Evolutionary conservation across 2,888 invertebrate species (phyloP).

Genomic region (Cataglyphis rosenhaueri): DNA sequence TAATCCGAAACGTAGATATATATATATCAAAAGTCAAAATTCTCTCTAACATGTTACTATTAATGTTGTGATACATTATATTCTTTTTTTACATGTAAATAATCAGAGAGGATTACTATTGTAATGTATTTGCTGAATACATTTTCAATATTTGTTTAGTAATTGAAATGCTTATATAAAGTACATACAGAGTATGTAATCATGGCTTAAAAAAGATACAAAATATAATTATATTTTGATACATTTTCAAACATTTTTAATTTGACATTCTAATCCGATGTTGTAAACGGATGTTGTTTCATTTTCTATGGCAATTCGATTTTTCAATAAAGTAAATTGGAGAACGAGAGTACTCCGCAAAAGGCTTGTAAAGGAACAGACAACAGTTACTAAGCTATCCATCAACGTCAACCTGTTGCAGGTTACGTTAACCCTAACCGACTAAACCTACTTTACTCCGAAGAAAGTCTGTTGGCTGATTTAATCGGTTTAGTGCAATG

Average conservation of each 20-base stretch:
- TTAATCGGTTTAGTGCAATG: slow-evolving; percentile 43
- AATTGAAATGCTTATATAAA: background rate
- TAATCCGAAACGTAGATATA: no score
- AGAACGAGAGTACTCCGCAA: slow-evolving; percentile 13
- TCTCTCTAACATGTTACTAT: background rate
- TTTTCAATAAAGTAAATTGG: background rate
- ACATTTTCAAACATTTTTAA: background rate
- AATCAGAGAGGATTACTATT: background rate
- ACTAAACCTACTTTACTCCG: slow-evolving; percentile 29
- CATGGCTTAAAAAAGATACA: background rate
- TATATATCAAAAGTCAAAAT: slow-evolving; percentile 4
- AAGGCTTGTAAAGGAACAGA: slow-evolving; percentile 35
- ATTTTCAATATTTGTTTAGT: background rate
- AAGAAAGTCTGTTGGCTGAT: slow-evolving; percentile 39
- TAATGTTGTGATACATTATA: slow-evolving; percentile 6
- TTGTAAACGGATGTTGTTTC: background rate
- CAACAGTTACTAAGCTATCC: slow-evolving; percentile 56
- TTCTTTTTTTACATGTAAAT: background rate
- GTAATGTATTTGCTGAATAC: background rate
- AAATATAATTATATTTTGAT: background rate
- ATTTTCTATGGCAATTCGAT: background rate
- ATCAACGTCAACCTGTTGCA: slow-evolving; percentile 75
- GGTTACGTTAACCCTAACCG: slow-evolving; percentile 40
- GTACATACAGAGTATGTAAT: background rate
- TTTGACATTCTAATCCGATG: background rate